Base-by-base conservation (phyloP, 2,888 invertebrate species). In the Pyrochroa serraticornis region DNA sequence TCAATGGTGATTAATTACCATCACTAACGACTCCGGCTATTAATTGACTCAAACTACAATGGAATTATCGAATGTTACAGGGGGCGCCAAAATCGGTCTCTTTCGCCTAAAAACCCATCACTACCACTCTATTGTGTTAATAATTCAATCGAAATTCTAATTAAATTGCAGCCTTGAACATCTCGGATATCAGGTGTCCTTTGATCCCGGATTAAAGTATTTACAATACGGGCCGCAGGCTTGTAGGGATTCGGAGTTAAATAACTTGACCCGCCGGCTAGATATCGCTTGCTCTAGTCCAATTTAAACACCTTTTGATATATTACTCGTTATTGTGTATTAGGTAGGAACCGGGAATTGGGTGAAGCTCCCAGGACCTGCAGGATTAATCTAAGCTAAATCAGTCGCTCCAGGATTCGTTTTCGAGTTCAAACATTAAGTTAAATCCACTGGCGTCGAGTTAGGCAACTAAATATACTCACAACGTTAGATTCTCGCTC, bases 161-260 rank as follows among this genome's bases (percentile, higher is more conserved):
- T 59, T 55, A 55, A 59, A 37, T 59, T 46, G 42, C 43, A 47
- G 43, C 52, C 42, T 39, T 33, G 54, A 59, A 37, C 45, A 50
- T 46, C 46, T 45, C 37, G 22, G 50, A 55, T 60, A 60, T 60
- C 60, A 48, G 60, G 60, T 60, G 60, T 60, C 55, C 44, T 60
- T 56, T 60, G 60, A 60, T 60, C 60, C 60, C 36, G 52, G 60
- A 55, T 60, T 60, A 60, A 52, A 56, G 60, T 60, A 55, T 60
- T 52, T 52, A 56, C 60, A 51, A 56, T 56, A 47, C 51, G 60
- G 38, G 52, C 60, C 56, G 33, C 52, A 47, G 34, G 51, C 60
- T 60, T 58, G 59, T 60, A 60, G 50, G 60, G 60, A 55, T 60
- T 60, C 56, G 14, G 43, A 60, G 60, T 52, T 60, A 56, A 60